phyloP scores from a whole-genome alignment of 2,113 vertebrate genomes.

The Tragelaphus buxtoni region DNA sequence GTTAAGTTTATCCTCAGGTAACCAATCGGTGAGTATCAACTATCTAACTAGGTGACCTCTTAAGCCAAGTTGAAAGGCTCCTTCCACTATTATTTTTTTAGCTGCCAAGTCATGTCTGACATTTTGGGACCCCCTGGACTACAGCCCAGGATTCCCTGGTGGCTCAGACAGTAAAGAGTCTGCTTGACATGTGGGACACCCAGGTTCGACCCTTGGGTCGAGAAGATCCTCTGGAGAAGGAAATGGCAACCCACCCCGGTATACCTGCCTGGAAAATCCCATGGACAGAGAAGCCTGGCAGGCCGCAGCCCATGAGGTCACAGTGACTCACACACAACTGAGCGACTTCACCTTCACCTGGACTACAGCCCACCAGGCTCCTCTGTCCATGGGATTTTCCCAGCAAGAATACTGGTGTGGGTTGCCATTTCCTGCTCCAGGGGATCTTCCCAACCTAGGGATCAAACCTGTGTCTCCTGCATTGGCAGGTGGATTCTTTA shows the following conservation, averaged over 20 bases:
- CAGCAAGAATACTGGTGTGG: background rate
- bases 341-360: background rate
- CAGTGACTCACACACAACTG: background rate
- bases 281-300: background rate
- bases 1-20: background rate
- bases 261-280: background rate
- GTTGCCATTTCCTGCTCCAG: background rate
- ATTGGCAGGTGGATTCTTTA: background rate
- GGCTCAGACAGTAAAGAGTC: background rate
- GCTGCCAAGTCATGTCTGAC: background rate
- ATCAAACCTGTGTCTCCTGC: background rate
- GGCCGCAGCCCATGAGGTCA: background rate
- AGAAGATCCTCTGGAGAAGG: background rate
- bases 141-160: background rate
- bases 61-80: background rate
- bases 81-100: background rate
- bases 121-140: background rate
- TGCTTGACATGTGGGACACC: background rate
- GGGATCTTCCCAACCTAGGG: background rate
- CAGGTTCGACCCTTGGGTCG: background rate
- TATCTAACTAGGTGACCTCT: background rate
- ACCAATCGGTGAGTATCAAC: background rate
- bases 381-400: background rate
- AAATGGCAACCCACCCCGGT: background rate
- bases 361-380: background rate